Percentiles rank a stretch among this genome's conserved stretches.
phyloP scores from a whole-genome alignment of 2,888 invertebrate genomes.

The Eupithecia subfuscata region DNA sequence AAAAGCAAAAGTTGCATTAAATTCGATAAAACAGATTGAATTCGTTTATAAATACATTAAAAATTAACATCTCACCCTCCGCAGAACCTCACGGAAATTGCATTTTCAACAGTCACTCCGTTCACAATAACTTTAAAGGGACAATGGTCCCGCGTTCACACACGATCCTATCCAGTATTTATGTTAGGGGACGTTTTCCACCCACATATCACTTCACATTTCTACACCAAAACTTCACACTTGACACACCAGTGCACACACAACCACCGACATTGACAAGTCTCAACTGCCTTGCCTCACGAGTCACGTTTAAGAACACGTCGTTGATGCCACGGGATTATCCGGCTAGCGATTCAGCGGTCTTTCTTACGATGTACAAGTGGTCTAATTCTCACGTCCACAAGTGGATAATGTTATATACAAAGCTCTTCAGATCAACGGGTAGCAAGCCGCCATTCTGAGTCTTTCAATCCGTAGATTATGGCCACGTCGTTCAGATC shows the following conservation, averaged over 20 bases:
- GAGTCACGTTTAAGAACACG: not conserved
- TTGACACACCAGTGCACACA: not conserved
- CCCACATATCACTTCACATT: slow-evolving; percentile 2
- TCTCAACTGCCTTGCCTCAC: not conserved
- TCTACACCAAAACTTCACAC: not conserved
- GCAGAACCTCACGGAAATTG: slow-evolving; percentile 24
- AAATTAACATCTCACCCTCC: slow-evolving; percentile 24
- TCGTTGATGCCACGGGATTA: not conserved
- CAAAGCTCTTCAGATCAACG: not conserved
- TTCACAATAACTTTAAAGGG: not conserved
- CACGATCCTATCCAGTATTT: not conserved
- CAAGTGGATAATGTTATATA: not conserved
- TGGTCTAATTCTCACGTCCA: not conserved
- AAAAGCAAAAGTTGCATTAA: not conserved
- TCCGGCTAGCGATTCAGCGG: not conserved
- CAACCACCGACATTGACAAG: not conserved
- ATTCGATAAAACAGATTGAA: not conserved
- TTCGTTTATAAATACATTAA: slow-evolving; percentile 7
- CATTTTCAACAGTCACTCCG: slow-evolving; percentile 5
- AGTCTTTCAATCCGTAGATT: not conserved
- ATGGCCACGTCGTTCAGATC: not conserved
- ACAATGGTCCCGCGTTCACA: not conserved
- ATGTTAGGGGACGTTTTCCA: not conserved
- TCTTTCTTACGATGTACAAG: not conserved
- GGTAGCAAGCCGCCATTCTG: too few species aligned